A percentile compares a stretch with the other conserved stretches of the same genome.
Evolutionary conservation across 2,888 invertebrate genomes (phyloP).

Genomic region (Drosophila diplacantha): DNA sequence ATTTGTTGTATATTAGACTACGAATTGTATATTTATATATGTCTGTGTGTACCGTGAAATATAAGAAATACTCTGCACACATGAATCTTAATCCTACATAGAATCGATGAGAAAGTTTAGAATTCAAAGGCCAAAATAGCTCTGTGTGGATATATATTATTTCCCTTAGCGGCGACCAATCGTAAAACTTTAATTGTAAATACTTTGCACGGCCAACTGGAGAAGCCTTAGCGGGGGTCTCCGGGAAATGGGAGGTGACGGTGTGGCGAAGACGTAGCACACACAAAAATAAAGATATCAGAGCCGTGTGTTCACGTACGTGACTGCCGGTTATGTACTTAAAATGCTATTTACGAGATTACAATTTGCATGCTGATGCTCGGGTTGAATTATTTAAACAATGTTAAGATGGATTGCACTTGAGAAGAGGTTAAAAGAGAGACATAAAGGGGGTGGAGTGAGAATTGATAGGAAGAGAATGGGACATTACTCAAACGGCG

Average conservation of each 20-base stretch:
- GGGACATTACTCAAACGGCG: conserved; percentile 82
- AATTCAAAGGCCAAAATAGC: conserved; percentile 26
- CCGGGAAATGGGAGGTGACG: conserved; percentile 6
- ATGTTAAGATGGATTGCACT: conserved; percentile 62
- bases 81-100: conserved; percentile 17
- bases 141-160: conserved; percentile 3
- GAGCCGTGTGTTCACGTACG: conserved; percentile 34
- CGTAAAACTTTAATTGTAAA: conserved; percentile 41
- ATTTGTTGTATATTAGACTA: conserved; percentile 58
- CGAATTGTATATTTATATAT: conserved; percentile 46
- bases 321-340: conserved; percentile 68
- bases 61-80: conserved; percentile 21
- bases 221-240: background rate
- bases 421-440: conserved; percentile 35
- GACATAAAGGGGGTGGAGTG: background rate
- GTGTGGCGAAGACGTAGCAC: conserved; percentile 18
- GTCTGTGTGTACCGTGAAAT: conserved; percentile 50
- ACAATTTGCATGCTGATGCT: conserved; percentile 45
- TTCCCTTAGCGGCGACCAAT: conserved; percentile 13
- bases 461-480: background rate
- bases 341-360: conserved; percentile 66
- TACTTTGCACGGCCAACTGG: conserved; percentile 34
- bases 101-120: conserved; percentile 28
- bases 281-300: conserved; percentile 37
- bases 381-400: conserved; percentile 61